Base-by-base conservation (phyloP, 1,140 invertebrate genomes). In the Drosophila parvula region DNA sequence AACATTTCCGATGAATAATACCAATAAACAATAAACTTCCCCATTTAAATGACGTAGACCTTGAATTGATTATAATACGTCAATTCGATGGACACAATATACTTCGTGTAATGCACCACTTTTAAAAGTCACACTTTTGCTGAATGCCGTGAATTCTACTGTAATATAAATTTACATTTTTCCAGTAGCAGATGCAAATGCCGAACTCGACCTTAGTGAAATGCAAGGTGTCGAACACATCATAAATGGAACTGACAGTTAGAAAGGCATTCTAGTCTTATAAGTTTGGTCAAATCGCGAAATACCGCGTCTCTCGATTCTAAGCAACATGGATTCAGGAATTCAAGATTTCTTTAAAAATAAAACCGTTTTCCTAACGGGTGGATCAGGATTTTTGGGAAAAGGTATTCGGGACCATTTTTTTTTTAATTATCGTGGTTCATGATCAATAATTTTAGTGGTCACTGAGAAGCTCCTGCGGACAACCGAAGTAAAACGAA, bases 401-500 rank as follows among this genome's bases (percentile, higher is more conserved):
- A 76, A 62, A 71, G 93, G 45, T 47, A 47, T 27, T 3, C 12
- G 6, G 12, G 14, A 8, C n/a, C n/a, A 47, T 27, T 27, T n/a
- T 27, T n/a, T 47, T 22, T 3, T 1, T 47, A 27, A 47, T 27
- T 0, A 6, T n/a, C 3, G 7, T n/a, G 22, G 14, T 7, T 22
- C 22, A 22, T 22, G 22, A 22, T 22, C 3, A 22, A 22, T 22
- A 22, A 22, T 28, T 47, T 47, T 8, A 47, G 45, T 93, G 4
- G 91, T 97, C 6, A 95, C 97, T 27, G 96, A 97, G 92, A 97
- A 97, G 90, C 85, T 97, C 12, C 90, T 97, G 9, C 93, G 96
- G 22, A 97, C 96, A 90, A 86, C 95, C 0, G 94, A 95, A 5
- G 92, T 97, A 0, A 93, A 93, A 11, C 94, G 93, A 27, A 94